Evolutionary conservation across 2,888 invertebrate species (phyloP).

Genomic region (Podabrus alpinus): DNA sequence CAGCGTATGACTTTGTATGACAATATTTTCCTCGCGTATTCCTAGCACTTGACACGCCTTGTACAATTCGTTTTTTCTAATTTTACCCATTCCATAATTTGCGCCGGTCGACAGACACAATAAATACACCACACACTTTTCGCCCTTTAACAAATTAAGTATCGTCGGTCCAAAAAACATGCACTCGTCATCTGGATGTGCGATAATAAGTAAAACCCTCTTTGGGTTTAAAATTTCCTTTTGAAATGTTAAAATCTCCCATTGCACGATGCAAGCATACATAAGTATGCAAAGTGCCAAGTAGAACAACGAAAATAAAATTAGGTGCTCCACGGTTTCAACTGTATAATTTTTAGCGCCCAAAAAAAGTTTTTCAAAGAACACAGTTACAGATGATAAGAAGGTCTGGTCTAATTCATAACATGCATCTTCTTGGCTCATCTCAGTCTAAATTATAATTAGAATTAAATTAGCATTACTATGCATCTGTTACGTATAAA

Average conservation of each 20-base stretch:
- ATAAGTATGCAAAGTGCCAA: slow-evolving; percentile 60
- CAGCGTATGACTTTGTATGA: slow-evolving; percentile 69
- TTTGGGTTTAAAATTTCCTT: slow-evolving; percentile 59
- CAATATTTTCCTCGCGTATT: slow-evolving; percentile 76
- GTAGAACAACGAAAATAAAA: slow-evolving; percentile 59
- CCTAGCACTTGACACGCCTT: slow-evolving; percentile 80
- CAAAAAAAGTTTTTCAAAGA: background rate
- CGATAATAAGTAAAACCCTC: slow-evolving; percentile 80
- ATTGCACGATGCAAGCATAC: slow-evolving; percentile 49
- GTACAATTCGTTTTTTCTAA: slow-evolving; percentile 80
- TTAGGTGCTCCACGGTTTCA: slow-evolving; percentile 61
- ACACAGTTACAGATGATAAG: background rate
- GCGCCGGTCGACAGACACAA: slow-evolving; percentile 80
- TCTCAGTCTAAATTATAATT: slow-evolving; percentile 46
- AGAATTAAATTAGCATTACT: slow-evolving; percentile 37
- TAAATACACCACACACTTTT: slow-evolving; percentile 73
- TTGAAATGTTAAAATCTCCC: slow-evolving; percentile 58
- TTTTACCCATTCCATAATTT: slow-evolving; percentile 54
- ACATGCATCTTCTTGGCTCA: slow-evolving; percentile 47
- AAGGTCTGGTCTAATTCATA: slow-evolving; percentile 36
- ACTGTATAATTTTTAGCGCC: slow-evolving; percentile 51
- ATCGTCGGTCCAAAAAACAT: slow-evolving; percentile 98
- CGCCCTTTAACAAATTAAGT: slow-evolving; percentile 66
- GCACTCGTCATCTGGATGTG: slow-evolving; percentile 98
- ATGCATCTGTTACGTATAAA: slow-evolving; percentile 39